These are phyloP conservation scores for Heterodera carotae DNA, from an alignment of 1,140 invertebrate species.

Conservation along the genomic window DNA sequence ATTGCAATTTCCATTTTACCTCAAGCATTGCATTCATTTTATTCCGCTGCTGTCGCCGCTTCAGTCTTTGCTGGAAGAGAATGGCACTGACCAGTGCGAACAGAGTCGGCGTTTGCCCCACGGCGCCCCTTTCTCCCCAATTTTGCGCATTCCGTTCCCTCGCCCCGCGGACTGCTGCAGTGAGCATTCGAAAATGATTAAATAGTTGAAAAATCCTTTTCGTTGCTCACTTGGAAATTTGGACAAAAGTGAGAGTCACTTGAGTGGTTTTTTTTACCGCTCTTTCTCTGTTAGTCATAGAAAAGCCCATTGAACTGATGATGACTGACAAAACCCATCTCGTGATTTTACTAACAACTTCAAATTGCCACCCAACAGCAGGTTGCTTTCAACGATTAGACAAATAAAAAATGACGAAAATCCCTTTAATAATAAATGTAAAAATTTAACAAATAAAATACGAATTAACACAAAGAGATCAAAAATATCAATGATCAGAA, in stretches of 20 bases:
- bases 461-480: not conserved
- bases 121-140: not conserved
- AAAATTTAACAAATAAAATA: too few relatives aligned
- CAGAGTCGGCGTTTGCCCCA: conserved; percentile 10
- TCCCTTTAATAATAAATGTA: too few relatives aligned
- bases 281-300: too few relatives aligned
- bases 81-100: conserved; percentile 19
- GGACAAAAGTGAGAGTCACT: too few relatives aligned
- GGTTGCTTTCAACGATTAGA: not conserved
- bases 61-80: conserved; percentile 21
- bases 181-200: conserved; percentile 6
- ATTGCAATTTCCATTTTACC: too few relatives aligned
- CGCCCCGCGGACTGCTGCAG: not conserved
- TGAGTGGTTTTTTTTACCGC: too few relatives aligned
- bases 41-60: not conserved
- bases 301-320: not conserved
- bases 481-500: not conserved
- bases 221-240: too few relatives aligned
- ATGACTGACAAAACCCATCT: not conserved
- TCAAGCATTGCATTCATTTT: too few relatives aligned
- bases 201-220: too few relatives aligned
- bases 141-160: not conserved
- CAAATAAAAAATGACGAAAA: not conserved
- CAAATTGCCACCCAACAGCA: too few relatives aligned
- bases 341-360: too few relatives aligned